Percentiles rank a stretch among this genome's conserved stretches.
These are phyloP conservation scores for Stichodactyla mertensii DNA, from an alignment of 64 coral and sea anemone species.

Conservation along the genomic window DNA sequence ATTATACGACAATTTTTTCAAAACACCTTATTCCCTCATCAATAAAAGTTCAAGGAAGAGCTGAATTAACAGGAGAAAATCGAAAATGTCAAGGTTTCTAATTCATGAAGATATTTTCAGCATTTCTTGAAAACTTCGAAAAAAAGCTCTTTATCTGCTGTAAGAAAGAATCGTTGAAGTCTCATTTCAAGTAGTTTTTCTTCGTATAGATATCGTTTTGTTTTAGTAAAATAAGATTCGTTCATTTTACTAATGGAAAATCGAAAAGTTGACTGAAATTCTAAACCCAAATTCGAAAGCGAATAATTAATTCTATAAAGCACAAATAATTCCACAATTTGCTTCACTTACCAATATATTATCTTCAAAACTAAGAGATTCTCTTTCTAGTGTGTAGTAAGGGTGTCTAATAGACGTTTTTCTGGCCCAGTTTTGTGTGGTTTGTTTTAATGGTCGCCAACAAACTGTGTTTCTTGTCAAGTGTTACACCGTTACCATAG, in stretches of 20 bases:
- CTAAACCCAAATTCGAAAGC: background rate
- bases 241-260: background rate
- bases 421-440: background rate
- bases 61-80: background rate
- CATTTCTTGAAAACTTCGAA: background rate
- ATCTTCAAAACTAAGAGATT: background rate
- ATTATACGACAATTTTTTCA: too few relatives aligned
- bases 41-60: background rate
- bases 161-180: background rate
- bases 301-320: background rate
- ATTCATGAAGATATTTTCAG: background rate
- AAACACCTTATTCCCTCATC: too few relatives aligned
- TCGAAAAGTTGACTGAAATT: background rate
- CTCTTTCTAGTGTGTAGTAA: background rate
- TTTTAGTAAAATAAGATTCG: background rate
- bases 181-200: background rate
- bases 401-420: background rate
- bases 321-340: background rate
- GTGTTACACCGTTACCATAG: background rate
- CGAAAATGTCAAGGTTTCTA: background rate
- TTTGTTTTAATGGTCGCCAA: constrained; percentile 20
- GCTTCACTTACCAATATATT: background rate
- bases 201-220: background rate
- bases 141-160: background rate
- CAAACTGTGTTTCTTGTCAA: background rate